Evolutionary conservation across 2,797 vertebrate species (phyloP), one percentile per base, ranked within the genome.

Genomic region (Pelobates cultripes): DNA sequence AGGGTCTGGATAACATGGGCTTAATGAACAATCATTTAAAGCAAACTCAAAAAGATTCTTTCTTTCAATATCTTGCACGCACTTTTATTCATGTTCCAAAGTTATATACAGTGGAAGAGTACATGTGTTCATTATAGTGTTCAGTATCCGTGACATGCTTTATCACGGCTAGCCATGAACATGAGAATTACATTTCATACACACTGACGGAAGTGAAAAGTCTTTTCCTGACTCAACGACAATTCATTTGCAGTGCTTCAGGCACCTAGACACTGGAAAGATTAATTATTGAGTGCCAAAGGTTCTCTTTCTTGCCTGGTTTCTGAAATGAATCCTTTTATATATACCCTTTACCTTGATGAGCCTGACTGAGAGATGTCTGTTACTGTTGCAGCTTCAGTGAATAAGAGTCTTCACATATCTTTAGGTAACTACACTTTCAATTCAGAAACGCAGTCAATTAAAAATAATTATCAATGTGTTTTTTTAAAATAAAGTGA

Each of bases 271-370:
- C 73, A 73, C 70, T 15, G 70, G n/a, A 73, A 82, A 80, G 9
- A 86, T 40, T 80, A 41, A 76, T 68, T 53, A 82, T 8, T 86
- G 71, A 60, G 79, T 51, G 85, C 10, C 51, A 87, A 44, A 61
- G 82, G 4, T 2, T 1, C 45, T 28, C 60, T 83, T 86, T 83
- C 13, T 5, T 75, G 44, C 0, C 79, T 68, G 57, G 13, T 77
- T 76, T 81, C 55, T 64, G 74, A 64, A 81, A 81, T 55, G 70
- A 70, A 70, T 70, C 17, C 73, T 63, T 80, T 64, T 64, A 28
- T 40, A 14, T 41, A 28, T 64, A 3, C 40, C 7, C 7, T 55
- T 67, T 12, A 78, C 57, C 76, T 81, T 80, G 47, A 82, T 76
- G 0, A 85, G 2, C 0, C 2, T 51, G 47, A 51, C 47, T 51